These are phyloP conservation scores for Lagocephalus sceleratus DNA, from an alignment of 2,797 vertebrate genomes.

Conservation along the genomic window DNA sequence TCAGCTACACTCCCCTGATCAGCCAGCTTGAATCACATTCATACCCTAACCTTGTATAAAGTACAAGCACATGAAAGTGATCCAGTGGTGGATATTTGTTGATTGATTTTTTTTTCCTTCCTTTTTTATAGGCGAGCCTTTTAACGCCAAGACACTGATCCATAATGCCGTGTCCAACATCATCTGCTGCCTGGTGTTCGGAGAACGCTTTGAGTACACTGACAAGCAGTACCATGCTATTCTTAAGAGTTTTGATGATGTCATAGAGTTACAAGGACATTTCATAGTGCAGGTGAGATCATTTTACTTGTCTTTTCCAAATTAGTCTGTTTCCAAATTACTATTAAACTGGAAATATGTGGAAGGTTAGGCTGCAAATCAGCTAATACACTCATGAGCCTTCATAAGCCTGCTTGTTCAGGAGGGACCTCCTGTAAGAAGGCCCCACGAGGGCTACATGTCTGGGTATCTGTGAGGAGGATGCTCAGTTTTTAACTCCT, in stretches of 20 bases:
- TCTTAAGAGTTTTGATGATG: slow-evolving; percentile 37
- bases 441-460: no score
- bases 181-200: slow-evolving; percentile 69
- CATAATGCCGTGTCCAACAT: slow-evolving; percentile 66
- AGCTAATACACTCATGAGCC: no score
- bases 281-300: slow-evolving; percentile 42
- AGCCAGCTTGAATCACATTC: no score
- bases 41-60: no score
- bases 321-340: background rate
- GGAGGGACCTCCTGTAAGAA: no score
- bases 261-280: slow-evolving; percentile 17
- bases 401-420: no score
- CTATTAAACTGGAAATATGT: background rate
- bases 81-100: background rate
- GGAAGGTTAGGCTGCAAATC: no score
- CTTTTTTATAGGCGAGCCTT: slow-evolving; percentile 44
- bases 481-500: no score
- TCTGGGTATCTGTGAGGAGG: no score
- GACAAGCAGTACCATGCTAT: slow-evolving; percentile 40
- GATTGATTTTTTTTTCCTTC: background rate
- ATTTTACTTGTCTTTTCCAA: background rate
- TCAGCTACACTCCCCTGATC: no score
- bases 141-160: slow-evolving; percentile 36
- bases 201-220: slow-evolving; percentile 62
- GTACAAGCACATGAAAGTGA: no score